phyloP scores from a whole-genome alignment of 1,140 invertebrate species.

The Drosophila sturtevanti region DNA sequence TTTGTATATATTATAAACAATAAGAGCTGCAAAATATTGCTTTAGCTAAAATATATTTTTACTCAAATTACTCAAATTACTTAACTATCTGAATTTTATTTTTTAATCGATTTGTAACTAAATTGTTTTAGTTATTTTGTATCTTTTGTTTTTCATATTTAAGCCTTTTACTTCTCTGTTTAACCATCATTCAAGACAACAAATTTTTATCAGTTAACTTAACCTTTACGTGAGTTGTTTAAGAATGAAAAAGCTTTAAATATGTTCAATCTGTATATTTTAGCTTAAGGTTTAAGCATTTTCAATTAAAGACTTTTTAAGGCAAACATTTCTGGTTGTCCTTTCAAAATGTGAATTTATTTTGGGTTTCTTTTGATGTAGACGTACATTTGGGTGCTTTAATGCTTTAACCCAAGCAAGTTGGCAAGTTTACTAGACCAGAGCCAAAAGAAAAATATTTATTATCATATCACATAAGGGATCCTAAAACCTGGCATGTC shows the following conservation, averaged over 20 bases:
- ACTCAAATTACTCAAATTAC: no score
- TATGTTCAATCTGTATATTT: neutral
- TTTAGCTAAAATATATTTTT: no score
- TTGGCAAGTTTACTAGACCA: slow-evolving; percentile 2
- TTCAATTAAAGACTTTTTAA: neutral
- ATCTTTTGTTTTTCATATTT: neutral
- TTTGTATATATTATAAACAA: no score
- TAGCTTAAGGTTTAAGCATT: neutral
- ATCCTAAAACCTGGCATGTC: slow-evolving; percentile 7
- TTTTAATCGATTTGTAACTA: no score
- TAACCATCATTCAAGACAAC: neutral
- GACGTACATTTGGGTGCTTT: slow-evolving; percentile 10
- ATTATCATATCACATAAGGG: slow-evolving; percentile 40
- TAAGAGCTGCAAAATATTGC: no score
- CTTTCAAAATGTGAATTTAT: neutral
- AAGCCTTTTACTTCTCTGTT: neutral
- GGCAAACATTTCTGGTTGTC: no score
- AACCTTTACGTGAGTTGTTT: neutral
- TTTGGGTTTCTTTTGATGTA: slow-evolving; percentile 4
- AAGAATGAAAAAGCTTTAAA: neutral
- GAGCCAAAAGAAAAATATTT: slow-evolving; percentile 40
- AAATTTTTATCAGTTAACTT: neutral
- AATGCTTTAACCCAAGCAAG: slow-evolving; percentile 16
- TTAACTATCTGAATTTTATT: no score
- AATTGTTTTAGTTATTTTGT: neutral